A percentile compares a stretch with the other conserved stretches of the same genome.
These are phyloP conservation scores for Agriopis marginaria DNA, from an alignment of 2,888 invertebrate genomes.

Conservation along the genomic window DNA sequence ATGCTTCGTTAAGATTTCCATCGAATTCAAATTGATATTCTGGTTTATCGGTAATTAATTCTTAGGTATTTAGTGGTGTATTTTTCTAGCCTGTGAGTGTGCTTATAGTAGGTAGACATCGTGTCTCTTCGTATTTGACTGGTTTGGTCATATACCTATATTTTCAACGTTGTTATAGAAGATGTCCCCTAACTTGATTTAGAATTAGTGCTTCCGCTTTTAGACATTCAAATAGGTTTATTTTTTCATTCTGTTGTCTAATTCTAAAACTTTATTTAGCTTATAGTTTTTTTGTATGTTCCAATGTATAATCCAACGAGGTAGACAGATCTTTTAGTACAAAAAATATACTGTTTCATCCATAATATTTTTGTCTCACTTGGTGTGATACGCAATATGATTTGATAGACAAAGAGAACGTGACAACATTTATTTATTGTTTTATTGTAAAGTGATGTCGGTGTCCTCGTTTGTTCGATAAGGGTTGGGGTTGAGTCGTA, in stretches of 20 bases:
- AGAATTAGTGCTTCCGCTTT: not conserved
- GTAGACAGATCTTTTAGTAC: not conserved
- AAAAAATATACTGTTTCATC: not conserved
- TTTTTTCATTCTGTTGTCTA: not conserved
- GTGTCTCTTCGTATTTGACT: not conserved
- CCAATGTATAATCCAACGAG: not conserved
- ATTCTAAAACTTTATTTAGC: not conserved
- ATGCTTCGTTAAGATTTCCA: constrained; percentile 80
- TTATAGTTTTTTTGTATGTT: not conserved
- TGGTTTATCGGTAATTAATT: constrained; percentile 70
- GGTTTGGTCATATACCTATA: not conserved
- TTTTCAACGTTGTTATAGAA: no score
- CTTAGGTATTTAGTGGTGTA: constrained; percentile 70
- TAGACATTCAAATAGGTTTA: not conserved
- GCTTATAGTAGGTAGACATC: not conserved
- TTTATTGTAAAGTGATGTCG: constrained; percentile 45
- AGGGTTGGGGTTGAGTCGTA: constrained; percentile 73
- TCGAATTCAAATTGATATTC: constrained; percentile 75
- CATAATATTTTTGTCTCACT: not conserved
- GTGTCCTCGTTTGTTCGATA: constrained; percentile 82
- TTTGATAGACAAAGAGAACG: constrained; percentile 13
- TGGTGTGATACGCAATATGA: not conserved
- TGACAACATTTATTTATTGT: constrained; percentile 61
- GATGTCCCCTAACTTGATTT: not conserved
- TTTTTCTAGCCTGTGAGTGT: constrained; percentile 43